phyloP scores from a whole-genome alignment of 2,888 invertebrate species.

The Ophion costatus region DNA sequence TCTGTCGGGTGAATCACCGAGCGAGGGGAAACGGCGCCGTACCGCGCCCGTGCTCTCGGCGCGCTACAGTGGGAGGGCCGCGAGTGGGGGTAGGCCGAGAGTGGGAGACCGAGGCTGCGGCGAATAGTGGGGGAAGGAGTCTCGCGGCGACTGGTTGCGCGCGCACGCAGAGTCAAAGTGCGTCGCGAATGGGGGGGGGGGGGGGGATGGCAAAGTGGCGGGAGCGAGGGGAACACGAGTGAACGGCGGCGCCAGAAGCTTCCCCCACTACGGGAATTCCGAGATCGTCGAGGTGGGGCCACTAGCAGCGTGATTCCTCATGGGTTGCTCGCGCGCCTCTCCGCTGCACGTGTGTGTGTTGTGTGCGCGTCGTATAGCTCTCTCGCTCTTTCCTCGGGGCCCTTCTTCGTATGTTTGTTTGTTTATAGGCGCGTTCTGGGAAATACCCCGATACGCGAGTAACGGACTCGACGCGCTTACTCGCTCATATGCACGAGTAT shows the following conservation, averaged over 20 bases:
- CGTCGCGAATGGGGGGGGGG: constrained; percentile 42
- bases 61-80: neutral
- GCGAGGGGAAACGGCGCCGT: constrained; percentile 61
- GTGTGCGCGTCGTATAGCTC: constrained; percentile 25
- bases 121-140: constrained; percentile 26
- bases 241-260: constrained; percentile 78
- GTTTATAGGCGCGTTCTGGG: constrained; percentile 82
- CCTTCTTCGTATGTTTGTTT: constrained; percentile 77
- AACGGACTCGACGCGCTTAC: constrained; percentile 79
- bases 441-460: constrained; percentile 80
- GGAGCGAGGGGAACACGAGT: constrained; percentile 71
- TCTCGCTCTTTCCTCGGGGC: constrained; percentile 58
- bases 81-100: neutral
- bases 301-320: constrained; percentile 53
- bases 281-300: constrained; percentile 65
- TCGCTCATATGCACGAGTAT: constrained; percentile 58
- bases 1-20: constrained; percentile 68
- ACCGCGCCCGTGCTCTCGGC: constrained; percentile 31
- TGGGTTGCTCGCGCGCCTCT: constrained; percentile 48
- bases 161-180: constrained; percentile 60
- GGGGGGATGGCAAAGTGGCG: constrained; percentile 65
- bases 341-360: neutral
- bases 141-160: constrained; percentile 51
- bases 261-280: constrained; percentile 67
- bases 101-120: constrained; percentile 37